Percentiles rank a stretch among this genome's conserved stretches.
These are phyloP conservation scores for Sakesphorus luctuosus DNA, from an alignment of 2,113 vertebrate genomes.

Conservation along the genomic window DNA sequence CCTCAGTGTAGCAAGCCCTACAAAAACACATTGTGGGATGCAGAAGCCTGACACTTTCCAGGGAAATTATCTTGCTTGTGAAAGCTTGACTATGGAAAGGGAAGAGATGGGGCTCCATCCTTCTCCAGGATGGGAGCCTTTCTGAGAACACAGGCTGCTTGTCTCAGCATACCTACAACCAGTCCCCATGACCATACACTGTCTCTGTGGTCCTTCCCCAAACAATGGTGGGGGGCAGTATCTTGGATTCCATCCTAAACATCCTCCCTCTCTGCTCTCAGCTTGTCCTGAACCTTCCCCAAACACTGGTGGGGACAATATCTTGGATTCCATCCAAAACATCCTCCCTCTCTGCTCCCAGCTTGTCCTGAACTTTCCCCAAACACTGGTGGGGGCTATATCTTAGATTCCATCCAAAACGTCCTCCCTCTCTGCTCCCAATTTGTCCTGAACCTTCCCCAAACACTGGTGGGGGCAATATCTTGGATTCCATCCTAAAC, in stretches of 20 bases:
- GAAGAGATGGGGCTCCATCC: background rate
- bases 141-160: background rate
- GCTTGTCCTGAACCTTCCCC: no score
- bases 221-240: background rate
- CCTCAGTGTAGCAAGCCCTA: background rate
- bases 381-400: no score
- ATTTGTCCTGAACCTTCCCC: background rate
- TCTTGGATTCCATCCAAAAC: no score
- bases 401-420: no score
- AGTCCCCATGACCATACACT: fast-evolving
- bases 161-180: background rate
- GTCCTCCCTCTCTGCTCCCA: no score
- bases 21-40: background rate
- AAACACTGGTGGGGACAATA: no score
- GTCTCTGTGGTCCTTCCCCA: background rate
- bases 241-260: no score
- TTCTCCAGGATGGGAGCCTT: background rate
- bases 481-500: background rate
- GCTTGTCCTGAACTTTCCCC: no score
- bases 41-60: background rate
- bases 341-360: no score
- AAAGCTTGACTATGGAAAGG: background rate
- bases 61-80: background rate
- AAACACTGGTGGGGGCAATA: background rate
- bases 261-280: no score